A percentile compares a stretch with the other conserved stretches of the same genome.
Evolutionary conservation across 2,113 vertebrate species (phyloP).

Genomic region (Eleginops maclovinus): DNA sequence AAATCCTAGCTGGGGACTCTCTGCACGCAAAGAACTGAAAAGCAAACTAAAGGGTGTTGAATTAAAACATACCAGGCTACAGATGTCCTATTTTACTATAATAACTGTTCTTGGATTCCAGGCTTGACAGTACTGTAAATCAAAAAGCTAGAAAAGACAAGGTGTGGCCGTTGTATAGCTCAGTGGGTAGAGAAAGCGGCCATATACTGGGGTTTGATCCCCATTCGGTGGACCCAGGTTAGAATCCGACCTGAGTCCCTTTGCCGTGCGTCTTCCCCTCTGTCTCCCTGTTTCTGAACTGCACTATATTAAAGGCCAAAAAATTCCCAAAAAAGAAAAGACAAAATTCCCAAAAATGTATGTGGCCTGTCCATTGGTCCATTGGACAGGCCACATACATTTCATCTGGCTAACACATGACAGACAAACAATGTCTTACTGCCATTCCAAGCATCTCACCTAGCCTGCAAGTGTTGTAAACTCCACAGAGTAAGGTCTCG

Average conservation of each 20-base stretch:
- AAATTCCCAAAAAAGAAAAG: too few species aligned
- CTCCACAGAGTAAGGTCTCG: background rate
- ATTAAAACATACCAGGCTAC: slow-evolving; percentile 42
- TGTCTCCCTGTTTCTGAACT: too few species aligned
- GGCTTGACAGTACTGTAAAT: background rate
- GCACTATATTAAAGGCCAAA: too few species aligned
- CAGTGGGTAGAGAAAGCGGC: too few species aligned
- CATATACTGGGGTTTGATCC: too few species aligned
- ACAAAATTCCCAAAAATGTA: too few species aligned
- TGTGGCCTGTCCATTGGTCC: too few species aligned
- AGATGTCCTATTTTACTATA: slow-evolving; percentile 17
- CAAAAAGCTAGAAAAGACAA: too few species aligned
- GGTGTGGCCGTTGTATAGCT: too few species aligned
- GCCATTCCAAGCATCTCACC: background rate
- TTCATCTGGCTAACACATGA: background rate
- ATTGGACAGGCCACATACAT: background rate
- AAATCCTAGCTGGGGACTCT: slow-evolving; percentile 18
- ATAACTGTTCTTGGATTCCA: slow-evolving; percentile 12
- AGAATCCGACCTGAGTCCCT: too few species aligned
- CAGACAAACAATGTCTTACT: background rate
- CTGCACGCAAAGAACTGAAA: slow-evolving; percentile 44
- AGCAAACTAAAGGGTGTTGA: slow-evolving; percentile 59
- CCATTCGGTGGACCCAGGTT: too few species aligned
- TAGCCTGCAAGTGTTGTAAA: background rate
- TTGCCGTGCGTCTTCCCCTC: too few species aligned